A percentile compares a stretch with the other conserved stretches of the same genome.
Evolutionary conservation across 2,888 invertebrate genomes (phyloP).

Genomic region (Lysandra coridon): DNA sequence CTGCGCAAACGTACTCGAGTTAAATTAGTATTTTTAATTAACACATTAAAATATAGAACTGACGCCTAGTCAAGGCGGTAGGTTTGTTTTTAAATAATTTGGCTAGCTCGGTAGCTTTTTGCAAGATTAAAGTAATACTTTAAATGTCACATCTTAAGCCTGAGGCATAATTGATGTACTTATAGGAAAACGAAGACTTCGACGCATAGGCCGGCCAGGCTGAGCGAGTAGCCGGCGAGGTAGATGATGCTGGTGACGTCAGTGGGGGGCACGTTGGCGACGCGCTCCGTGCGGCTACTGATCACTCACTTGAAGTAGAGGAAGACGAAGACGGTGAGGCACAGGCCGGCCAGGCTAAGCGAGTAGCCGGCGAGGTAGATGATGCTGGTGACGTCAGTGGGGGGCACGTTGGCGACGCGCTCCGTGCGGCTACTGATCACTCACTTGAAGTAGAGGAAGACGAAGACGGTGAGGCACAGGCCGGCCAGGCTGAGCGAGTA

Average conservation of each 20-base stretch:
- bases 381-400: conserved; percentile 86
- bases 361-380: conserved; percentile 93
- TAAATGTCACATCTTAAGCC: too few relatives aligned
- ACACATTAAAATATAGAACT: too few relatives aligned
- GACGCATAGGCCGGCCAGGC: conserved; percentile 76
- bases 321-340: conserved; percentile 92
- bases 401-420: conserved; percentile 42
- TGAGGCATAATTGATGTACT: conserved; percentile 83
- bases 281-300: neutral
- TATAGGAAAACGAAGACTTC: conserved; percentile 87
- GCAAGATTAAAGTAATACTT: too few relatives aligned
- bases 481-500: conserved; percentile 91
- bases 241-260: conserved; percentile 90
- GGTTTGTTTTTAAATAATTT: too few relatives aligned
- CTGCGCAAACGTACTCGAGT: too few relatives aligned
- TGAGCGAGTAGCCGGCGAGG: conserved; percentile 91
- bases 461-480: conserved; percentile 89
- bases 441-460: conserved; percentile 95
- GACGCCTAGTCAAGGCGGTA: too few relatives aligned
- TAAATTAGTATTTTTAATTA: too few relatives aligned
- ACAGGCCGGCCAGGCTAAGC: conserved; percentile 89
- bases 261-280: conserved; percentile 60
- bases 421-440: conserved; percentile 53
- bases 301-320: conserved; percentile 93
- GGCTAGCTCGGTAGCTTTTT: too few relatives aligned